Evolutionary conservation across 2,797 vertebrate genomes (phyloP).

Genomic region (Salarias fasciatus): DNA sequence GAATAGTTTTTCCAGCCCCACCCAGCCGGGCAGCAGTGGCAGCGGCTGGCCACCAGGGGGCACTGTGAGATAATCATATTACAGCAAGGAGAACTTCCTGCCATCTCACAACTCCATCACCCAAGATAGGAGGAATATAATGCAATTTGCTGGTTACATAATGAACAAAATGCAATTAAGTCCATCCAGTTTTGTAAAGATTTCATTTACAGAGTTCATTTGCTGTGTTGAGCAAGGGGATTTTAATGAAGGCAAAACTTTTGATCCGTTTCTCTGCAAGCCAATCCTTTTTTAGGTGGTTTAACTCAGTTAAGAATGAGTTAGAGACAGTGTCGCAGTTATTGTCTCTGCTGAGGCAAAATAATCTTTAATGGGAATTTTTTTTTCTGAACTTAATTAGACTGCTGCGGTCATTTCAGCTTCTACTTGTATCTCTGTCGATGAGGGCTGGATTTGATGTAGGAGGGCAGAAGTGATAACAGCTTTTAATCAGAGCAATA

Average conservation of each 20-base stretch:
- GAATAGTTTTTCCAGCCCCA: slow-evolving; percentile 22
- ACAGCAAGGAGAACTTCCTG: slow-evolving; percentile 11
- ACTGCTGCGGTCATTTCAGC: too few species aligned
- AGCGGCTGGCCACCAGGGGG: slow-evolving; percentile 68
- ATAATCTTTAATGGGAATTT: background rate
- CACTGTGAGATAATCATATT: slow-evolving; percentile 45
- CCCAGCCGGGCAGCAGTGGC: slow-evolving; percentile 17
- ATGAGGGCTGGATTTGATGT: too few species aligned
- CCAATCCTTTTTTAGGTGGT: too few species aligned
- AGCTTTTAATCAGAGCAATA: too few species aligned
- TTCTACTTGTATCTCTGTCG: too few species aligned
- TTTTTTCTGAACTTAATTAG: too few species aligned
- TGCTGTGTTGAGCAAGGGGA: slow-evolving; percentile 14
- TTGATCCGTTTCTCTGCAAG: slow-evolving; percentile 1
- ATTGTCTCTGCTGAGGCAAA: background rate
- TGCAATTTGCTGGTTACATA: slow-evolving; percentile 25
- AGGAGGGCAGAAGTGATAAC: too few species aligned
- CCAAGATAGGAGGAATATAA: slow-evolving; percentile 18
- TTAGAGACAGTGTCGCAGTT: background rate
- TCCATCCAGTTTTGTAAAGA: slow-evolving; percentile 6
- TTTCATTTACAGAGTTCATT: slow-evolving; percentile 5
- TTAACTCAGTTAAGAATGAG: background rate
- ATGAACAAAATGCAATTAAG: slow-evolving; percentile 33
- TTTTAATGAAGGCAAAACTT: slow-evolving; percentile 14
- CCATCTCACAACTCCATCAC: slow-evolving; percentile 20